Base-by-base conservation (phyloP, 2,113 vertebrate genomes). In the Scomber scombrus region DNA sequence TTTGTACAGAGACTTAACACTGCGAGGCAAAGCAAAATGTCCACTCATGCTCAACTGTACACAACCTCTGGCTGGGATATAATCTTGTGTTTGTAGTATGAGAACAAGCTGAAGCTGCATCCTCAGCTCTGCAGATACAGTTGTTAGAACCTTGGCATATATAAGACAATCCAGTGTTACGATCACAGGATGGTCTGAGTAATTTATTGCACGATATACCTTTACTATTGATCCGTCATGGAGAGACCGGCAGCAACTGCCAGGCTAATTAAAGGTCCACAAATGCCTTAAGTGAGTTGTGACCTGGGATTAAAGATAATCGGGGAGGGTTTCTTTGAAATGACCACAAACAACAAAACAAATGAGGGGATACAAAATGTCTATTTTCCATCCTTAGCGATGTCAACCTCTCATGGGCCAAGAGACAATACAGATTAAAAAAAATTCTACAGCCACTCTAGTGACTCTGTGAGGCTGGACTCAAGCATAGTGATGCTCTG, bases 191-290 rank as follows among this genome's bases (percentile, higher is more conserved):
- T 58, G 75, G 79, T 85, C 80, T 79, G 79, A 63, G 74, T 87
- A 85, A 87, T 89, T 89, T 88, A 91, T 90, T 89, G 66, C 75
- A 86, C 85, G 82, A 76, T 85, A 78, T 87, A 67, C 71, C 75
- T 84, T 82, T 84, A 60, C 76, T 81, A 88, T 91, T 88, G 78
- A 91, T 91, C 81, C 50, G 57, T 76, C 71, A 84, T 57, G 40
- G 72, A 86, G 85, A 87, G 82, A 76, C 58, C 71, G 87, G 75
- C 51, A 79, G 60, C 73, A 58, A 78, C 78, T 56, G 61, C n/a
- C 8, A 57, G 26, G 62, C 23, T 57, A 54, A 56, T 29, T 47
- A 47, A 14, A 71, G 68, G 9, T 10, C 43, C 21, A 8, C 6
- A 40, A 47, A 71, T 21, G 45, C 57, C 23, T 62, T 10, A 23